These are phyloP conservation scores for Pocillopora meandrina DNA, from an alignment of 92 coral and sea anemone species.

Conservation along the genomic window DNA sequence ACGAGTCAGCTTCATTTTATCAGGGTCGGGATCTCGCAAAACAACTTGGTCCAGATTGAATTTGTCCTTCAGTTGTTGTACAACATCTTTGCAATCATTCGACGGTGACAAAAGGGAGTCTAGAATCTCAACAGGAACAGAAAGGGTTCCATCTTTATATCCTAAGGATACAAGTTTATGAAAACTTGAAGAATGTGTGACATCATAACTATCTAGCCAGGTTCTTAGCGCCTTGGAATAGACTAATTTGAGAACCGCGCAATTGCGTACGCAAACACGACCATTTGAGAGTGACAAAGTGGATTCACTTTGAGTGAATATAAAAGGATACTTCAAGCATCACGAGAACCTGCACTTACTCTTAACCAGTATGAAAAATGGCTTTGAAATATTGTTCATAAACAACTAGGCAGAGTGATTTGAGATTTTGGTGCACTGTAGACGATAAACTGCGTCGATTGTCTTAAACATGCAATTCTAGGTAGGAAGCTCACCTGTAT, in stretches of 20 bases:
- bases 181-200: background rate
- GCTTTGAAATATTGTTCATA: no score
- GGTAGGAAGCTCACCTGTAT: background rate
- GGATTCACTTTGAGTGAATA: no score
- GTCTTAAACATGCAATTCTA: no score
- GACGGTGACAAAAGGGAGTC: background rate
- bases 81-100: background rate
- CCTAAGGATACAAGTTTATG: background rate
- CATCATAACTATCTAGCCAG: background rate
- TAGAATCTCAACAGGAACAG: background rate
- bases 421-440: no score
- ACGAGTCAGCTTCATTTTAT: slow-evolving; percentile 9
- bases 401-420: no score
- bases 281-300: no score
- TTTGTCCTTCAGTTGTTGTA: background rate
- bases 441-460: no score
- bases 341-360: no score
- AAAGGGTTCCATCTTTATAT: background rate
- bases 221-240: background rate
- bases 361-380: no score
- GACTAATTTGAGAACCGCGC: background rate
- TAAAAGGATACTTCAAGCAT: no score
- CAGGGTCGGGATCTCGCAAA: slow-evolving; percentile 9
- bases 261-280: no score
- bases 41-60: background rate